Evolutionary conservation across 1,140 invertebrate species (phyloP), one percentile per base, ranked within the genome.

Genomic region (Dolichoris vasculosae): DNA sequence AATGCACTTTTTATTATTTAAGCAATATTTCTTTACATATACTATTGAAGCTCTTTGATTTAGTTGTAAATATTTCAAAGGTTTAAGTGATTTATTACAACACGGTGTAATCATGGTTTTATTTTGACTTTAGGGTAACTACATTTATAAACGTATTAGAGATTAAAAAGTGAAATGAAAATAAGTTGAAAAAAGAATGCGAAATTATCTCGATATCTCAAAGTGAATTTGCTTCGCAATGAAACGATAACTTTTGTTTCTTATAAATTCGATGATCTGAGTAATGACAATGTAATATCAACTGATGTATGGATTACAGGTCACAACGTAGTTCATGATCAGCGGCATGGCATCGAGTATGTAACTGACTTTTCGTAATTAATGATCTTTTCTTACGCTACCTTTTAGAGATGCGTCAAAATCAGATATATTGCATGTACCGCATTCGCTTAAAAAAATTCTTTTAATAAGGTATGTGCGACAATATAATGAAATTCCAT

Each of bases 361-460:
- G 88, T 88, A 86, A 89, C 87, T 89, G 88, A 91, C 88, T 90
- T 88, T 87, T 89, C 83, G 73, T 88, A 89, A 90, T 90, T 92
- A 92, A 91, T 92, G 89, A 89, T 89, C 86, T 89, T 89, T 89
- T 89, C 90, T 87, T 88, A 88, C 88, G 86, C 35, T 80, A 63
- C 63, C 51, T 80, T 80, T 80, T 84, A 40, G 63, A 84, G 48
- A 73, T 84, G 67, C 46, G 83, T 84, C 83, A 80, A 84, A 80
- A 79, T 71, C 83, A 80, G 83, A 81, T 35, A 15, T 3, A 38
- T 32, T 51, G 32, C 71, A n/a, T 30, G 38, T 26, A 55, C 13
- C 48, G 38, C 30, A 32, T 81, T 38, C n/a, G 15, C 75, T 81
- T 75, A 80, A 85, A 81, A 80, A 75, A 81, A 26, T 59, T 40